Percentiles rank a stretch among this genome's conserved stretches.
Conservation (phyloP, 2,113 vertebrate species). For the Odobenus rosmarus region DNA sequence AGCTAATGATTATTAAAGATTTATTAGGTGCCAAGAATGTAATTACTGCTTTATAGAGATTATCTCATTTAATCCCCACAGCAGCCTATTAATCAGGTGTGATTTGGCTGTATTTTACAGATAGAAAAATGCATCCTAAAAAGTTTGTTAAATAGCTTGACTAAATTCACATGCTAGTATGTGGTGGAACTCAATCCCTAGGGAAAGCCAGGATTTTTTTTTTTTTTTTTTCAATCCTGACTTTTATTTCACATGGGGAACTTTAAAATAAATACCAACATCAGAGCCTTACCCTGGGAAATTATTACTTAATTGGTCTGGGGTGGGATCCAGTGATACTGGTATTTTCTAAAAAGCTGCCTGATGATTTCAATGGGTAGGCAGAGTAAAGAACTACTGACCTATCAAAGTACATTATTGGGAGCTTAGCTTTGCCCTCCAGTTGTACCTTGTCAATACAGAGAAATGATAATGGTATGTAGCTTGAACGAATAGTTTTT, state of each 20-base stretch:
- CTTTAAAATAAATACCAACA: neutral
- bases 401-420: neutral
- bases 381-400: neutral
- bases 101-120: neutral
- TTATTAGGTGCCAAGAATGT: neutral
- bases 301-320: constrained; percentile 10
- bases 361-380: neutral
- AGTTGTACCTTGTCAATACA: neutral
- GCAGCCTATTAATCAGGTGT: neutral
- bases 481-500: constrained; percentile 43
- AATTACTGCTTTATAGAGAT: neutral
- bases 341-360: neutral
- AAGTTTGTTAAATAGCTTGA: neutral
- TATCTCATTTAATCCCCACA: neutral
- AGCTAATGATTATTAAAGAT: neutral
- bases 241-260: neutral
- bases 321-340: neutral
- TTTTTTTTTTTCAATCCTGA: neutral
- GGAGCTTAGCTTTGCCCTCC: neutral
- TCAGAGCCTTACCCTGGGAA: neutral
- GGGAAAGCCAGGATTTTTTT: neutral
- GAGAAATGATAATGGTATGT: neutral
- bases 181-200: neutral
- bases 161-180: neutral
- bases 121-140: neutral